Evolutionary conservation across 2,113 vertebrate species (phyloP), one percentile per base, ranked within the genome.

Genomic region (Megaleporinus macrocephalus): DNA sequence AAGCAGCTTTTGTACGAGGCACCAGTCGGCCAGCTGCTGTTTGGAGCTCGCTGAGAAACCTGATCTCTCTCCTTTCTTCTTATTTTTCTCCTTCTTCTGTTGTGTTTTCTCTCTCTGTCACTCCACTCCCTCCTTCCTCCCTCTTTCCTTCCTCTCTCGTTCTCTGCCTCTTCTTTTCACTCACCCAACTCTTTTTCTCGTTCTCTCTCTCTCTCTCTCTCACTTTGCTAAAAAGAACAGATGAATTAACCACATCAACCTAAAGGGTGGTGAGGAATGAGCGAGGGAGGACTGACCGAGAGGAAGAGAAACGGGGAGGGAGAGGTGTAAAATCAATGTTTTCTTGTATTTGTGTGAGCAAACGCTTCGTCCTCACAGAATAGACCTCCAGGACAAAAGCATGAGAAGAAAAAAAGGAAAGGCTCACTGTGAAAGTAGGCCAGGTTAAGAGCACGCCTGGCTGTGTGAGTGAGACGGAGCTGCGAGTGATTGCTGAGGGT

Each of bases 381-480:
- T 16, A 13, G 26, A 79, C 36, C 62, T 41, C 36, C 61, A 73
- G 59, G 59, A 71, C n/a, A 61, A 76, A 75, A 20, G 62, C 1
- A 11, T 5, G 41, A 44, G 9, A 9, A 44, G n/a, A 84, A 5
- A 77, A 78, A 65, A 59, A 36, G 36, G 36, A 7, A 57, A 16
- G n/a, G 29, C 18, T 49, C 62, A 26, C 59, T 74, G 70, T 70
- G 29, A 86, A 86, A 83, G 78, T 86, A 86, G 85, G 85, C 73
- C 77, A 80, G 73, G 81, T 73, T 82, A 80, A 33, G 36, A 57
- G 36, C 69, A 24, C 51, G 57, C 66, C 41, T 55, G 73, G n/a
- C 6, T 36, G 41, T 68, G 65, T 53, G 70, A 62, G 71, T 57
- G 44, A 53, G 59, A 74, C 3, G 3, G 36, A 36, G 75, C 61